Conservation (phyloP, 2,113 vertebrate genomes). For the Phalacrocorax pelagicus region DNA sequence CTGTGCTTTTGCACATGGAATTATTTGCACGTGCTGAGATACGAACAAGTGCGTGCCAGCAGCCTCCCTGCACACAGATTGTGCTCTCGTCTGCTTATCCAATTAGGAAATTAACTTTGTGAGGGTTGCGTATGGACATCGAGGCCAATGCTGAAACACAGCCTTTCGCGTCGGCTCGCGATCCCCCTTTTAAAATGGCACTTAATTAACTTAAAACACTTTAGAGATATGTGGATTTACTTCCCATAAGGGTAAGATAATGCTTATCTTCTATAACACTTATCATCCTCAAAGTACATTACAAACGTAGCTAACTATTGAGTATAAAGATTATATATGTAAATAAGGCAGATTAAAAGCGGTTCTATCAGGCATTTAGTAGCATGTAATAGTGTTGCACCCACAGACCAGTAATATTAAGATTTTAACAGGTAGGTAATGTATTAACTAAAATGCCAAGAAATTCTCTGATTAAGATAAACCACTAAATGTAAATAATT, state of each 20-base stretch:
- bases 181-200: constrained; percentile 18
- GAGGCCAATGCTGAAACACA: background rate
- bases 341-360: constrained; percentile 45
- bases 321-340: constrained; percentile 12
- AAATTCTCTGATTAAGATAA: background rate
- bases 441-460: background rate
- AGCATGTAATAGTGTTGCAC: background rate
- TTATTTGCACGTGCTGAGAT: background rate
- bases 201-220: constrained; percentile 43
- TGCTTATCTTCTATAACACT: constrained; percentile 26
- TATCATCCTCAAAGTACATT: constrained; percentile 14
- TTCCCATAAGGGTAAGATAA: constrained; percentile 34
- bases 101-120: constrained; percentile 11
- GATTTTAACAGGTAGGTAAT: background rate
- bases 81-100: constrained; percentile 9
- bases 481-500: background rate
- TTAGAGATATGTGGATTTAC: constrained; percentile 31
- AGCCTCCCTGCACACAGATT: background rate
- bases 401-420: background rate
- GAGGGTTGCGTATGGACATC: background rate
- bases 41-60: background rate
- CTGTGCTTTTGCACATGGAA: background rate
- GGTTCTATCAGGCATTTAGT: background rate
- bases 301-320: constrained; percentile 11
- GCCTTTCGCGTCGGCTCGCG: background rate